A percentile compares a stretch with the other conserved stretches of the same genome.
These are phyloP conservation scores for Aldrovandia affinis DNA, from an alignment of 2,797 vertebrate species.

Conservation along the genomic window DNA sequence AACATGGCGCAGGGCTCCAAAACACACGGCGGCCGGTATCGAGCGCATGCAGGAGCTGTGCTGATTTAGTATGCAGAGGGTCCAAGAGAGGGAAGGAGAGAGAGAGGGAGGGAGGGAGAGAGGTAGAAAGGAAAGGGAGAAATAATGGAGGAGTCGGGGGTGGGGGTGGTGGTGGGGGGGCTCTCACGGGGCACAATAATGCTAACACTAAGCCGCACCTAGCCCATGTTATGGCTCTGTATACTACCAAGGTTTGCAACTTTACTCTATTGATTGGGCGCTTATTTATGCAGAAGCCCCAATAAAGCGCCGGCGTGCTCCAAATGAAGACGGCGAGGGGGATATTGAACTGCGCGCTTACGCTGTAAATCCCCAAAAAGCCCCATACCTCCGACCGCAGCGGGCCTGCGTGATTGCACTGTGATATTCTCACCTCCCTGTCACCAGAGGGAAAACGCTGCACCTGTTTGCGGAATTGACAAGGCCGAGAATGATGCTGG, in stretches of 20 bases:
- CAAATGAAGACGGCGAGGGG: constrained; percentile 3
- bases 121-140: not conserved
- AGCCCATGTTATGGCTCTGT: constrained; percentile 32
- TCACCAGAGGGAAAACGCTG: not conserved
- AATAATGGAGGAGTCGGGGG: not conserved
- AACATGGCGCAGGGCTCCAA: constrained; percentile 34
- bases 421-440: not conserved
- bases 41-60: constrained; percentile 30
- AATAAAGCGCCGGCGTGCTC: constrained; percentile 35
- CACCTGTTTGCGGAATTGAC: not conserved
- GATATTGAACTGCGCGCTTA: constrained; percentile 29
- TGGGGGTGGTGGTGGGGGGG: not conserved
- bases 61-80: constrained; percentile 42
- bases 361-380: constrained; percentile 32
- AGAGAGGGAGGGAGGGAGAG: not conserved
- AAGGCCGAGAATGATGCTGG: not conserved
- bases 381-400: not conserved
- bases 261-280: constrained; percentile 37
- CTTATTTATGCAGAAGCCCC: constrained; percentile 37
- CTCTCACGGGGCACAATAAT: not conserved
- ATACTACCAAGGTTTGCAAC: constrained; percentile 36
- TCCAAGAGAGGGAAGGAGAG: not conserved
- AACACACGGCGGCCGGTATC: constrained; percentile 42
- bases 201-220: constrained; percentile 3
- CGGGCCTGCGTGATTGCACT: constrained; percentile 15